A percentile compares a stretch with the other conserved stretches of the same genome.
These are phyloP conservation scores for Drusus annulatus DNA, from an alignment of 1,140 invertebrate species.

Conservation along the genomic window DNA sequence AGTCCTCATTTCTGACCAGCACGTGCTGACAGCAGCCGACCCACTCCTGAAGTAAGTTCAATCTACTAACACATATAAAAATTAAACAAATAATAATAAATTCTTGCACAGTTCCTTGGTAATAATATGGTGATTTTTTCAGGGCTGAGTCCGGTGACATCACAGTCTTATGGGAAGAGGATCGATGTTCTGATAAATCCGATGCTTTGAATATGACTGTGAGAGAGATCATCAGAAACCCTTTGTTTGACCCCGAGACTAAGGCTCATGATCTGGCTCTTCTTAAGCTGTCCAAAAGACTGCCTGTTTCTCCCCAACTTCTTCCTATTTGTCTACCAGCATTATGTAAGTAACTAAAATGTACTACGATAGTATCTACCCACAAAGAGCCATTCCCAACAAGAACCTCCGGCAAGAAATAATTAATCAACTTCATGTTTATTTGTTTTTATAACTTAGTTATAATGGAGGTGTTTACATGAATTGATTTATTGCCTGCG, in stretches of 20 bases:
- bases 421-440: too few relatives aligned
- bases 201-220: slow-evolving; percentile 5
- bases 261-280: slow-evolving; percentile 7
- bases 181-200: slow-evolving; percentile 19
- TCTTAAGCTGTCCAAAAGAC: not conserved
- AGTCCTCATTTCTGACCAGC: slow-evolving; percentile 73
- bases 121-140: not conserved
- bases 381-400: too few relatives aligned
- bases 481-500: too few relatives aligned
- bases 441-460: too few relatives aligned
- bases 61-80: not conserved
- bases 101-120: not conserved
- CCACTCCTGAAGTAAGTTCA: slow-evolving; percentile 67
- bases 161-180: not conserved
- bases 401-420: too few relatives aligned
- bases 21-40: slow-evolving; percentile 72
- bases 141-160: not conserved
- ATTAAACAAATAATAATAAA: too few relatives aligned
- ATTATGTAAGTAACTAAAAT: slow-evolving; percentile 23
- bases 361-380: too few relatives aligned
- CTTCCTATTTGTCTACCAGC: slow-evolving; percentile 25
- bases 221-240: not conserved
- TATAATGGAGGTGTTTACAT: too few relatives aligned
- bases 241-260: not conserved
- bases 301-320: not conserved